Base-by-base conservation (phyloP, 2,113 vertebrate genomes). In the Prionailurus viverrinus region DNA sequence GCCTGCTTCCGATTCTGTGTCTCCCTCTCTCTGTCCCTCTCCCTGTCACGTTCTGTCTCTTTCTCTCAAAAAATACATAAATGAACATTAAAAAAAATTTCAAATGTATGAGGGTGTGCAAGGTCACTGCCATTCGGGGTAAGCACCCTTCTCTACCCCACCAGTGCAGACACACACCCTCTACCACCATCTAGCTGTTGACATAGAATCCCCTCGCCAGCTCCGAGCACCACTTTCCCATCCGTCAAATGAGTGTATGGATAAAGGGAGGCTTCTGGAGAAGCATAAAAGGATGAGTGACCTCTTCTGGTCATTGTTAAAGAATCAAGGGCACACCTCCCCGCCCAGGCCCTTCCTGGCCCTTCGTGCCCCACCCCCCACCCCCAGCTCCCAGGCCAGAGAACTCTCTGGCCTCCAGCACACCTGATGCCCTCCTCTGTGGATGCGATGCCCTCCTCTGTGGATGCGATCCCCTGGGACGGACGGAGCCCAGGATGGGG, bases 351-450 rank as follows among this genome's bases (percentile, higher is more conserved):
- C 51, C 41, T 66, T 88, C 69, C 78, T 1, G 41, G 27, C 58
- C 78, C 36, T 2, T 31, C 9, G 1, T 16, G 12, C 29, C 23
- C 7, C 8, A 7, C 25, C 4, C 18, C 45, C 23, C 19, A 3
- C 18, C 33, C 45, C 15, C 8, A n/a, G 51, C 15, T 4, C 63
- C 25, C 2, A 3, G 45, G 7, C n/a, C 13, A 0, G 33, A 85
- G 41, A 25, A 25, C 6, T 5, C 13, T 15, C 69, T 39, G 16
- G 25, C 80, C 73, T 73, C 55, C 65, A 25, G 10, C 10, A 5
- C 4, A 7, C 36, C 71, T 19, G 9, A 7, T 14, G 8, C 61
- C 23, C 61, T 69, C 25, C 18, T 6, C 27, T 39, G 16, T 9
- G 33, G 10, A 10, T 48, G 29, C 23, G 66, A 29, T 23, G 81